These are phyloP conservation scores for Oncorhynchus gorbuscha DNA, from an alignment of 2,113 vertebrate species.

Conservation along the genomic window DNA sequence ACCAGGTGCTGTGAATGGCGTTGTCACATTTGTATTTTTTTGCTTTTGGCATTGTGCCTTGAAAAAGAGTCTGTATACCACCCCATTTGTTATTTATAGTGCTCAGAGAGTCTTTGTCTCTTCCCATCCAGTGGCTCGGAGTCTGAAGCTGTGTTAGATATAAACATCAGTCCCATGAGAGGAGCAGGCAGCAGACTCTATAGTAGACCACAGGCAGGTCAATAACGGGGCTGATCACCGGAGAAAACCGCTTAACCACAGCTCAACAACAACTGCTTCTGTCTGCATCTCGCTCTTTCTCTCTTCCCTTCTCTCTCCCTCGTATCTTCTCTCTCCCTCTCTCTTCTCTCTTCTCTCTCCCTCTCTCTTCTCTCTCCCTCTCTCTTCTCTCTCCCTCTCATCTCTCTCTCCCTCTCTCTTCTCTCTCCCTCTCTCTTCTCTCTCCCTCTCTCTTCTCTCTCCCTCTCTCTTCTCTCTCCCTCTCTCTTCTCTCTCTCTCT, in stretches of 20 bases:
- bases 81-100: too few species aligned
- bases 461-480: conserved; percentile 3
- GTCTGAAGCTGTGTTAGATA: too few species aligned
- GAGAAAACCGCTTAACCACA: conserved; percentile 29
- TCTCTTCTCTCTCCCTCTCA: too few species aligned
- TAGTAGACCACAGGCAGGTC: conserved; percentile 21
- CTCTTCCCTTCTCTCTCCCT: conserved; percentile 4
- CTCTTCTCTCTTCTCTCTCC: background rate
- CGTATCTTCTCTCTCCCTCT: conserved; percentile 57
- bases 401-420: too few species aligned
- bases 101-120: too few species aligned
- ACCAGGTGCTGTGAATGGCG: too few species aligned
- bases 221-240: conserved; percentile 29
- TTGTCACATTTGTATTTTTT: too few species aligned
- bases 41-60: too few species aligned
- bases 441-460: conserved; percentile 38
- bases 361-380: background rate
- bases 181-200: too few species aligned
- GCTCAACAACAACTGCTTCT: background rate
- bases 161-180: too few species aligned
- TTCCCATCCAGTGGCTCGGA: too few species aligned
- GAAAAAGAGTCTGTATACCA: too few species aligned
- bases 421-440: background rate
- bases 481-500: conserved; percentile 11
- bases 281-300: conserved; percentile 11